Conservation (phyloP, 2,888 invertebrate species). For the Tenodera sinensis region DNA sequence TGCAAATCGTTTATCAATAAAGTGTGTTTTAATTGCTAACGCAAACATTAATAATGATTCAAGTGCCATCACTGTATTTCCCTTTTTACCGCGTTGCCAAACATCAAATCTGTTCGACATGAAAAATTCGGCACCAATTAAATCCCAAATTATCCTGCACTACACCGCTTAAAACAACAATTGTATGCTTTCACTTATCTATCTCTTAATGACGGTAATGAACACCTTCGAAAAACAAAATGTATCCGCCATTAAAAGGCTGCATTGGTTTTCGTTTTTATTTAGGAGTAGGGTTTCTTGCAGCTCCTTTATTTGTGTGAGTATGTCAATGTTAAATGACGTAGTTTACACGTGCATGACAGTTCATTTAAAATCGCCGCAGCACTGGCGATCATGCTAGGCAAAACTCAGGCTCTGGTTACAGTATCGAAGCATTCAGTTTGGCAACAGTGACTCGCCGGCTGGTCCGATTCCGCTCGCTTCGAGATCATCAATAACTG, state of each 20-base stretch:
- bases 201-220: background rate
- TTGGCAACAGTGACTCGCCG: slow-evolving; percentile 14
- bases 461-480: slow-evolving; percentile 12
- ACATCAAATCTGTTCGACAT: background rate
- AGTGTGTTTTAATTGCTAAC: background rate
- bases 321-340: background rate
- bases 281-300: background rate
- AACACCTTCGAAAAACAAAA: background rate
- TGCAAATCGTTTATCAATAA: background rate
- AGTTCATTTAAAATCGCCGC: background rate
- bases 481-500: slow-evolving; percentile 19
- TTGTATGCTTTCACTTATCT: background rate
- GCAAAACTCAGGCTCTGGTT: background rate
- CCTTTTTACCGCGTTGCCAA: background rate
- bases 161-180: background rate
- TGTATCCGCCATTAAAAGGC: background rate
- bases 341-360: background rate
- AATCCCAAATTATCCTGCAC: background rate
- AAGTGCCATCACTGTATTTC: background rate
- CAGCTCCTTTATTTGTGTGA: background rate
- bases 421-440: background rate
- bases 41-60: background rate
- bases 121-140: background rate
- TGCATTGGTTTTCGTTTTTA: background rate
- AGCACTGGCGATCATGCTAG: background rate